A percentile compares a stretch with the other conserved stretches of the same genome.
phyloP scores from a whole-genome alignment of 2,888 invertebrate genomes.

The Cyrtodaria siliqua region DNA sequence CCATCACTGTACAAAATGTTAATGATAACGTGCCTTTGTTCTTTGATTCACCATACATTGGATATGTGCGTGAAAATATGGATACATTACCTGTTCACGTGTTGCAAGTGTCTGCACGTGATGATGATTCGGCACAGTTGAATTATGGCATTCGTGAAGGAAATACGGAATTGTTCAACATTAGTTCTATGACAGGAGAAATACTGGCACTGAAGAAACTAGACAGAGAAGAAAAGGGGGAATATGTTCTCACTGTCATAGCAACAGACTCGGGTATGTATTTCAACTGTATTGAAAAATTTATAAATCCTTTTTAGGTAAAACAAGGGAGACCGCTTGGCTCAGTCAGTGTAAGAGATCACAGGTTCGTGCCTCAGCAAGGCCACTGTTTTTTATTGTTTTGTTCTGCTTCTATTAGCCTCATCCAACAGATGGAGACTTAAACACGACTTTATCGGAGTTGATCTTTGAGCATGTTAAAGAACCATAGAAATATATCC shows the following conservation, averaged over 20 bases:
- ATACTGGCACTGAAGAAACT: conserved; percentile 90
- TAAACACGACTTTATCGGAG: too few species aligned
- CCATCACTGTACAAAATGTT: conserved; percentile 95
- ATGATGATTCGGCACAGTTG: conserved; percentile 96
- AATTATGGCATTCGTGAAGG: conserved; percentile 97
- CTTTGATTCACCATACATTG: conserved; percentile 96
- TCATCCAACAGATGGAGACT: too few species aligned
- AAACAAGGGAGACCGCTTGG: too few species aligned
- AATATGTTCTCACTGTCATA: conserved; percentile 94
- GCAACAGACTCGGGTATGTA: conserved; percentile 93
- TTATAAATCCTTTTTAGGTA: too few species aligned
- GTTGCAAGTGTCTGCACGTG: conserved; percentile 92
- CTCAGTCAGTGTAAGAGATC: too few species aligned
- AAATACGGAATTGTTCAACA: conserved; percentile 93
- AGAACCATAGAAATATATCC: too few species aligned
- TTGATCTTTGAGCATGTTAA: too few species aligned
- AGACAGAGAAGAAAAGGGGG: conserved; percentile 93
- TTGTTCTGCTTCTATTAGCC: too few species aligned
- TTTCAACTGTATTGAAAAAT: too few species aligned
- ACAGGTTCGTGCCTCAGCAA: too few species aligned
- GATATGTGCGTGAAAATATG: conserved; percentile 93
- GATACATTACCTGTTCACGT: conserved; percentile 87
- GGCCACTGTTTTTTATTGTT: too few species aligned
- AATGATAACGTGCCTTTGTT: conserved; percentile 98
- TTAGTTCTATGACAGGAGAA: conserved; percentile 85